A percentile compares a stretch with the other conserved stretches of the same genome.
phyloP scores from a whole-genome alignment of 2,888 invertebrate genomes.

The Leistus spinibarbis region DNA sequence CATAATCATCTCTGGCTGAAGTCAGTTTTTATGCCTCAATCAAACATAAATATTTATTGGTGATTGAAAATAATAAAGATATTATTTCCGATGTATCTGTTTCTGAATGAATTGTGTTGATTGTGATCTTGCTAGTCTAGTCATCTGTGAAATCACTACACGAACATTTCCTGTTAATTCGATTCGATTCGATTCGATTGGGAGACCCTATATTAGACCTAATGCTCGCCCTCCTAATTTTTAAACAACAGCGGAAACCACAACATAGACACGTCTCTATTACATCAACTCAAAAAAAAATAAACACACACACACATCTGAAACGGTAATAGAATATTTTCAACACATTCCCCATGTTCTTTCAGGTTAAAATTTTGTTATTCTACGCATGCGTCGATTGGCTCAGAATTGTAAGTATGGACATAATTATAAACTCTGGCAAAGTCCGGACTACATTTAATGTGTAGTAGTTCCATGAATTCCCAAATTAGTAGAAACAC shows the following conservation, averaged over 20 bases:
- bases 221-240: slow-evolving; percentile 15
- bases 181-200: neutral
- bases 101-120: neutral
- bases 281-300: neutral
- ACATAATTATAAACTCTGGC: no score
- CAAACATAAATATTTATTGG: no score
- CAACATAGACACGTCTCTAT: slow-evolving; percentile 10
- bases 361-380: no score
- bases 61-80: no score
- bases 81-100: neutral
- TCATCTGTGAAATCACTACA: slow-evolving; percentile 1
- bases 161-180: slow-evolving; percentile 1
- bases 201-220: neutral
- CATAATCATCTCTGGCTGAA: no score
- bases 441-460: no score
- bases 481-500: no score
- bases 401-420: no score
- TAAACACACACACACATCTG: neutral
- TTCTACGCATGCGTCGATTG: neutral
- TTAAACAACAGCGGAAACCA: slow-evolving; percentile 17
- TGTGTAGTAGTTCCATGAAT: no score
- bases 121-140: neutral
- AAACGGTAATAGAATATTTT: slow-evolving; percentile 1
- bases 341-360: neutral
- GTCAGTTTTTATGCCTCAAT: no score